These are phyloP conservation scores for Xestia rhomboidea DNA, from an alignment of 2,888 invertebrate genomes.

Conservation along the genomic window DNA sequence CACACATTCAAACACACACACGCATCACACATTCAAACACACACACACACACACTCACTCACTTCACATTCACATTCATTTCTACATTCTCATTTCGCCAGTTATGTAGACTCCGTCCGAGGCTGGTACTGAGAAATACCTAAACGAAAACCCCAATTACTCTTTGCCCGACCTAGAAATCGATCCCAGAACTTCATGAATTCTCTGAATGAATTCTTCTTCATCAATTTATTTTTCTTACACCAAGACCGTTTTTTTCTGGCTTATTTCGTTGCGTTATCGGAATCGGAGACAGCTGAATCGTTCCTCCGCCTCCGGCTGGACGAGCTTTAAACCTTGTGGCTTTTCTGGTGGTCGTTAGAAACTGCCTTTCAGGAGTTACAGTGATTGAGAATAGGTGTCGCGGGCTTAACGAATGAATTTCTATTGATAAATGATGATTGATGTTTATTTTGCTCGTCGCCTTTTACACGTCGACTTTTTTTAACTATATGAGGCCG, in stretches of 20 bases:
- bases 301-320: not conserved
- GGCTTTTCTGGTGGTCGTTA: not conserved
- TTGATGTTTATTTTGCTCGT: too few species aligned
- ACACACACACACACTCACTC: too few species aligned
- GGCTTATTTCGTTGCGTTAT: not conserved
- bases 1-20: too few species aligned
- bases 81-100: not conserved
- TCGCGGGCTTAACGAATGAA: not conserved
- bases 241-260: not conserved
- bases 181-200: not conserved
- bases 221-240: too few species aligned
- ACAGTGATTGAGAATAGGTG: not conserved
- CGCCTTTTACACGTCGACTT: too few species aligned
- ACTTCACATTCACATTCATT: too few species aligned
- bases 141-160: not conserved
- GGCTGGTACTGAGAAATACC: not conserved
- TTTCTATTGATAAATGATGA: not conserved
- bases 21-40: too few species aligned
- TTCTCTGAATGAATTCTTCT: too few species aligned
- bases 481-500: too few species aligned
- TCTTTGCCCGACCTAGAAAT: not conserved
- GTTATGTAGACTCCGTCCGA: not conserved
- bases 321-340: not conserved
- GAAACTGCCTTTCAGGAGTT: not conserved
- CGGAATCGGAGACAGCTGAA: not conserved